These are phyloP conservation scores for Amorpha juglandis DNA, from an alignment of 2,888 invertebrate genomes.

Conservation along the genomic window DNA sequence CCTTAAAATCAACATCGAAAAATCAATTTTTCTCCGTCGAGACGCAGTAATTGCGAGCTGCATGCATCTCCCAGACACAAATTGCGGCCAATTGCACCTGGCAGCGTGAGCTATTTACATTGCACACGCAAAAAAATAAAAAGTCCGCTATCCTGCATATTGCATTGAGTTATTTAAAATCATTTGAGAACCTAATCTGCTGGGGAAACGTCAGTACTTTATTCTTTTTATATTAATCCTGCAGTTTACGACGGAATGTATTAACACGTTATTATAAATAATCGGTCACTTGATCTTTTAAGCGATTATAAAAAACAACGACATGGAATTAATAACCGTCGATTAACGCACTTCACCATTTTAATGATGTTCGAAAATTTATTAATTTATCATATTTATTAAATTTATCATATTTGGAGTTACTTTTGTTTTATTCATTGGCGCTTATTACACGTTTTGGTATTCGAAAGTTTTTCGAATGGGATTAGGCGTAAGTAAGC, in stretches of 20 bases:
- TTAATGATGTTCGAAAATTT: too few species aligned
- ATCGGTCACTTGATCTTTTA: neutral
- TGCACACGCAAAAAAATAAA: conserved; percentile 50
- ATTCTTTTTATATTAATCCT: conserved; percentile 18
- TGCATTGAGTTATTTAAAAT: conserved; percentile 49
- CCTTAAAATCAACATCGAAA: conserved; percentile 74
- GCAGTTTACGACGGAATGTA: neutral
- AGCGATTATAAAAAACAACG: too few species aligned
- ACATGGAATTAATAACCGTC: too few species aligned
- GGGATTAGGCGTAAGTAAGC: too few species aligned
- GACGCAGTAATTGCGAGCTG: conserved; percentile 70
- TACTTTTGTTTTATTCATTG: too few species aligned
- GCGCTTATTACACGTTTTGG: too few species aligned
- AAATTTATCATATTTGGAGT: neutral
- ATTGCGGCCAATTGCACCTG: conserved; percentile 78
- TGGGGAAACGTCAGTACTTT: conserved; percentile 21
- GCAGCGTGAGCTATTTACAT: conserved; percentile 63
- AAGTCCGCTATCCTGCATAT: conserved; percentile 43
- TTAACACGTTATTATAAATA: neutral
- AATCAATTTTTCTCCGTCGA: conserved; percentile 73
- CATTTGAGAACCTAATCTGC: conserved; percentile 37
- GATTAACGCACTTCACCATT: neutral
- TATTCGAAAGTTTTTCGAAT: too few species aligned
- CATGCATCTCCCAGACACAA: conserved; percentile 62
- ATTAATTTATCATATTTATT: too few species aligned